A percentile compares a stretch with the other conserved stretches of the same genome.
phyloP scores from a whole-genome alignment of 2,888 invertebrate species.

The Blastobasis adustella region DNA sequence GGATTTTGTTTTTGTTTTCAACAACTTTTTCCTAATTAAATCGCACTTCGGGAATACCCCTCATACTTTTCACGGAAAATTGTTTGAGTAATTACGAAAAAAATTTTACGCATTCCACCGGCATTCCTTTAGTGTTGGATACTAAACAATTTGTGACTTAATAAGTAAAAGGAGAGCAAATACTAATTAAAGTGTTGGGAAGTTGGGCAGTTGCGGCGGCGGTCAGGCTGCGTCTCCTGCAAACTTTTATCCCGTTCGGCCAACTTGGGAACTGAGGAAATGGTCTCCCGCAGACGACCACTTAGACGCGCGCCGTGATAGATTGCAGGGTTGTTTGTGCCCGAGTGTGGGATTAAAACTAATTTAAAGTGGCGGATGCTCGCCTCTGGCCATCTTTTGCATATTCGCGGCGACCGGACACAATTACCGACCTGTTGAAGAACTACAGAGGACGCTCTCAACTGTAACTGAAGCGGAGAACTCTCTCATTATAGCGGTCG shows the following conservation, averaged over 20 bases:
- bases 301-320: slow-evolving; percentile 24
- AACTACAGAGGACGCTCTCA: slow-evolving; percentile 45
- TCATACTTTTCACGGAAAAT: slow-evolving; percentile 25
- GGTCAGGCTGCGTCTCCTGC: slow-evolving; percentile 30
- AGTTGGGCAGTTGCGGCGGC: slow-evolving; percentile 41
- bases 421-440: slow-evolving; percentile 50
- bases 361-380: slow-evolving; percentile 24
- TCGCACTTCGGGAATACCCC: slow-evolving; percentile 31
- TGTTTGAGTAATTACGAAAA: slow-evolving; percentile 13
- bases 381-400: slow-evolving; percentile 21
- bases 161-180: slow-evolving; percentile 28
- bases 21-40: slow-evolving; percentile 21
- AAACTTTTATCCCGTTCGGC: slow-evolving; percentile 47
- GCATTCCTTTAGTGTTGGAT: slow-evolving; percentile 16
- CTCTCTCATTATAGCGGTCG: slow-evolving; percentile 58
- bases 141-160: slow-evolving; percentile 29
- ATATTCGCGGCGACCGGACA: slow-evolving; percentile 47
- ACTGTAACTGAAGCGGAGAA: slow-evolving; percentile 39
- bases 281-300: slow-evolving; percentile 19
- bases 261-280: slow-evolving; percentile 35
- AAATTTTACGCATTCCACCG: slow-evolving; percentile 17
- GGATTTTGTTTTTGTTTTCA: background rate
- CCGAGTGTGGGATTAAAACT: slow-evolving; percentile 12
- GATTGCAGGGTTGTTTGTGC: slow-evolving; percentile 20
- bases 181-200: slow-evolving; percentile 55